These are phyloP conservation scores for Trichogramma pretiosum DNA, from an alignment of 1,140 invertebrate genomes.

Conservation along the genomic window DNA sequence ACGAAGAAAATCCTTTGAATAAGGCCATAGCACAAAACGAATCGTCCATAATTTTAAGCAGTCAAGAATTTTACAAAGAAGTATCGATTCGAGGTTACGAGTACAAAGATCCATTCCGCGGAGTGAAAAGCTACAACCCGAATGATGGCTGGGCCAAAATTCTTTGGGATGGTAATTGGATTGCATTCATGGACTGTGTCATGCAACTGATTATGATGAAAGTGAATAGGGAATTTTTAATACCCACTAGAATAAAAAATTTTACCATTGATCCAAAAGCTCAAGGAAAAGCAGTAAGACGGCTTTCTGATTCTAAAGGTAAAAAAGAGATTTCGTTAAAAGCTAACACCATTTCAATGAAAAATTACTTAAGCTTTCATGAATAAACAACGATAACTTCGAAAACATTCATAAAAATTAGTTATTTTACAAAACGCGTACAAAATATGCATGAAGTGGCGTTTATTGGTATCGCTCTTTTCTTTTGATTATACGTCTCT, in stretches of 20 bases:
- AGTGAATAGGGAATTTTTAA: slow-evolving; percentile 60
- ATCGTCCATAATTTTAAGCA: slow-evolving; percentile 45
- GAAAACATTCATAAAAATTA: no score
- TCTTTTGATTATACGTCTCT: no score
- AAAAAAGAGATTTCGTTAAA: no score
- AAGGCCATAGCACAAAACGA: slow-evolving; percentile 14
- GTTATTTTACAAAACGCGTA: no score
- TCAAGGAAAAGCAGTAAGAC: no score
- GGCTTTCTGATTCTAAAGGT: no score
- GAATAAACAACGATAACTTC: no score
- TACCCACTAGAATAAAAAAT: slow-evolving; percentile 72
- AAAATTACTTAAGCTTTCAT: no score
- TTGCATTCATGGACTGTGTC: slow-evolving; percentile 82
- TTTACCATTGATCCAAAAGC: slow-evolving; percentile 59
- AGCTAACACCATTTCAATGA: no score
- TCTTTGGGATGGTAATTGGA: slow-evolving; percentile 65
- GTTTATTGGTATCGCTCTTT: no score
- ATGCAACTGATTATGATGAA: slow-evolving; percentile 74
- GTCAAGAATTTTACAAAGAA: slow-evolving; percentile 90
- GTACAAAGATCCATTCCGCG: slow-evolving; percentile 69
- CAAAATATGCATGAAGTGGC: no score
- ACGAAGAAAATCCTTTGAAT: slow-evolving; percentile 22
- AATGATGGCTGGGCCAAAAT: slow-evolving; percentile 9
- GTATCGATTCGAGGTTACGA: slow-evolving; percentile 78
- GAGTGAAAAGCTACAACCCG: slow-evolving; percentile 38